A percentile compares a stretch with the other conserved stretches of the same genome.
These are phyloP conservation scores for Lasioglossum figueresi DNA, from an alignment of 2,888 invertebrate genomes.

Conservation along the genomic window DNA sequence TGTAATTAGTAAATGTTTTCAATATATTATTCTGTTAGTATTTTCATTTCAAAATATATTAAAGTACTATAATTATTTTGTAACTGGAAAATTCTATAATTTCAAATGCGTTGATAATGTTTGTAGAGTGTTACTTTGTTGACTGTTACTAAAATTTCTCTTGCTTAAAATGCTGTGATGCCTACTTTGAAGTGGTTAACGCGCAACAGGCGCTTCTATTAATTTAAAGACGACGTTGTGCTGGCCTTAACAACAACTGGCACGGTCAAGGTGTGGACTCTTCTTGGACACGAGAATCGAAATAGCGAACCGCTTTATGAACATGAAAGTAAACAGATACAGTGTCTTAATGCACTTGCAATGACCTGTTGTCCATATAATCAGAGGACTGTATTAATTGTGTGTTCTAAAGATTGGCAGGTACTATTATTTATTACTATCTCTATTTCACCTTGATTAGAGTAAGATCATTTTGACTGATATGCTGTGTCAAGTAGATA, in stretches of 20 bases:
- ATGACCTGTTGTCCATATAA: slow-evolving; percentile 97
- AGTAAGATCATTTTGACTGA: slow-evolving; percentile 14
- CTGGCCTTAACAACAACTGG: slow-evolving; percentile 97
- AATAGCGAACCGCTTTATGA: slow-evolving; percentile 96
- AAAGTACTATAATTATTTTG: slow-evolving; percentile 3
- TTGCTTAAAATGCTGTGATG: slow-evolving; percentile 62
- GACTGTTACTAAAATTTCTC: slow-evolving; percentile 26
- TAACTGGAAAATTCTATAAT: not conserved
- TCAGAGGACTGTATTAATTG: slow-evolving; percentile 97
- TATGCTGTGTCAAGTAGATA: slow-evolving; percentile 84
- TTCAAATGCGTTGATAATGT: slow-evolving; percentile 14
- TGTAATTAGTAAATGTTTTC: slow-evolving; percentile 14
- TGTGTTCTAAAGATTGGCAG: slow-evolving; percentile 99
- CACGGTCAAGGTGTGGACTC: slow-evolving; percentile 98
- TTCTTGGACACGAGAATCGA: slow-evolving; percentile 94
- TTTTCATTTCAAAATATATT: slow-evolving; percentile 21
- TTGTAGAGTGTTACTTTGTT: slow-evolving; percentile 31
- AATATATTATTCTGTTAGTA: slow-evolving; percentile 13
- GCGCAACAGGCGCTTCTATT: slow-evolving; percentile 70
- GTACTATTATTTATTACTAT: slow-evolving; percentile 81
- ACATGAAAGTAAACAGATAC: slow-evolving; percentile 98
- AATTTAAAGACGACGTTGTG: slow-evolving; percentile 95
- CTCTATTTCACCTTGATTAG: slow-evolving; percentile 1
- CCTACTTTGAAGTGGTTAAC: slow-evolving; percentile 67
- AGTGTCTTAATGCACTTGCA: slow-evolving; percentile 96